A percentile compares a stretch with the other conserved stretches of the same genome.
Evolutionary conservation across 2,888 invertebrate genomes (phyloP).

Genomic region (Strigamia crassipes): DNA sequence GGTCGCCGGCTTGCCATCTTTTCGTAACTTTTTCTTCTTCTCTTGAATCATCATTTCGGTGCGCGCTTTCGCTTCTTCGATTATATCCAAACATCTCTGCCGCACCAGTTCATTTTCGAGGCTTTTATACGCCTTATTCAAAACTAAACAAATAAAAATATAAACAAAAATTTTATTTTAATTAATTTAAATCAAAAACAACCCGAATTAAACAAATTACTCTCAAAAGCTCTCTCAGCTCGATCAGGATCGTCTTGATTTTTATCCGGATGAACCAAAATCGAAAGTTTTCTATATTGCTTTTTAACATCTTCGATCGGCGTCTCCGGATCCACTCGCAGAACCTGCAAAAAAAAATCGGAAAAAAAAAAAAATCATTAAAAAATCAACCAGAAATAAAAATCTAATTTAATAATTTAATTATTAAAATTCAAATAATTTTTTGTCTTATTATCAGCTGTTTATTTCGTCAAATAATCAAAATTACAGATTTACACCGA

Average conservation of each 20-base stretch:
- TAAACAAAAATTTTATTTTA: not conserved
- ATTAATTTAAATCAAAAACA: not conserved
- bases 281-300: constrained; percentile 92
- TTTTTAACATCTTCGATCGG: constrained; percentile 91
- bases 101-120: constrained; percentile 92
- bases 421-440: too few species aligned
- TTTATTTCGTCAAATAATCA: not conserved
- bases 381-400: not conserved
- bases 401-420: too few species aligned
- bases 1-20: constrained; percentile 73
- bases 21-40: constrained; percentile 90
- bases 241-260: constrained; percentile 94
- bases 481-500: not conserved
- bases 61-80: constrained; percentile 93
- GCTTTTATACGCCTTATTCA: constrained; percentile 93
- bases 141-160: constrained; percentile 63
- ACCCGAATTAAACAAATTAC: constrained; percentile 68
- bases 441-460: not conserved
- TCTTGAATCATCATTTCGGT: constrained; percentile 93
- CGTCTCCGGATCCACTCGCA: constrained; percentile 88
- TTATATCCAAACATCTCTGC: constrained; percentile 91
- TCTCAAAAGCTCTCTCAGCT: constrained; percentile 74
- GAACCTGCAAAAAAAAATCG: constrained; percentile 70
- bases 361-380: not conserved
- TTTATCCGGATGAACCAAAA: constrained; percentile 99